phyloP scores from a whole-genome alignment of 92 coral and sea anemone genomes.

The Bergia sp. region DNA sequence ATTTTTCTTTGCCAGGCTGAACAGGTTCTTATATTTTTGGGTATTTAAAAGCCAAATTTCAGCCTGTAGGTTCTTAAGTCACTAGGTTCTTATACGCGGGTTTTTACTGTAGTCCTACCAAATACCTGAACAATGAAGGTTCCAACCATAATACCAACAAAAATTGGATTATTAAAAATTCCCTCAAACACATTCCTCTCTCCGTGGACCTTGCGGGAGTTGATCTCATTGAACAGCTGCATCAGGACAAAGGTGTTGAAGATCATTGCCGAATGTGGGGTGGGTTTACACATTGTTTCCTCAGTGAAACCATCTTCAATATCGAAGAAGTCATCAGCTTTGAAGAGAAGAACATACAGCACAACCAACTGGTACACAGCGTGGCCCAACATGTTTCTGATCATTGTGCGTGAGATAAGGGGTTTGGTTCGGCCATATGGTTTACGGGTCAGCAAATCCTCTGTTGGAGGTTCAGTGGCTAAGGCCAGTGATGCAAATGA shows the following conservation, averaged over 20 bases:
- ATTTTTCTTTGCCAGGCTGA: too few relatives aligned
- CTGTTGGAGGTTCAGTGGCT: constrained; percentile 79
- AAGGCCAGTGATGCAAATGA: constrained; percentile 84
- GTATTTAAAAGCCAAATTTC: too few relatives aligned
- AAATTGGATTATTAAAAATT: constrained; percentile 64
- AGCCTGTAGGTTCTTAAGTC: too few relatives aligned
- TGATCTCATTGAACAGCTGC: constrained; percentile 91
- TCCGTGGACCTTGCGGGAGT: constrained; percentile 75
- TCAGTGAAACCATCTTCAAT: constrained; percentile 70
- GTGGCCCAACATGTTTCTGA: constrained; percentile 88
- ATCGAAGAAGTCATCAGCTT: constrained; percentile 76
- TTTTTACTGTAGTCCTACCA: neutral
- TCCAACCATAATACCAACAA: constrained; percentile 71
- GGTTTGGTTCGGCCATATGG: constrained; percentile 88
- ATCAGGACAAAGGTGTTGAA: constrained; percentile 86
- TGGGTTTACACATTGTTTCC: constrained; percentile 66
- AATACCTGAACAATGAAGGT: constrained; percentile 75
- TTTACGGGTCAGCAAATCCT: constrained; percentile 69
- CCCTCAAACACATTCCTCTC: constrained; percentile 84
- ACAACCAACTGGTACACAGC: constrained; percentile 73
- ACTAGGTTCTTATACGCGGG: too few relatives aligned
- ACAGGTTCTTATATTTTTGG: too few relatives aligned
- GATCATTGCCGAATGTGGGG: constrained; percentile 80
- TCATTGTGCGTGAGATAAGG: constrained; percentile 78
- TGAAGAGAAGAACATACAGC: constrained; percentile 74